phyloP scores from a whole-genome alignment of 2,113 vertebrate species.

The Maccullochella peelii region DNA sequence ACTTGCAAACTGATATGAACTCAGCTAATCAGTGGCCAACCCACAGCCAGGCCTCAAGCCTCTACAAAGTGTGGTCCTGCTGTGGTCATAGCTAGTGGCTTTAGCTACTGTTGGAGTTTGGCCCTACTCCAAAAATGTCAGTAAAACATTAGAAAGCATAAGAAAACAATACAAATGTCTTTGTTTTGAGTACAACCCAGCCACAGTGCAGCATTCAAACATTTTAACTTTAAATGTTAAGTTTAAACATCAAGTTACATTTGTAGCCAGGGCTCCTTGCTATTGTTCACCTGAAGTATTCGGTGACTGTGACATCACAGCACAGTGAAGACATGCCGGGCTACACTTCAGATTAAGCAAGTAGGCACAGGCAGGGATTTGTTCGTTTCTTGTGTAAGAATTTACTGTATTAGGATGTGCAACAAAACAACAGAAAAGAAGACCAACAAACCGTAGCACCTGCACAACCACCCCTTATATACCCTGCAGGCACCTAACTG shows the following conservation, averaged over 20 bases:
- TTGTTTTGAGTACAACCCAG: neutral
- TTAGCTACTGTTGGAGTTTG: neutral
- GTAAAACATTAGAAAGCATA: neutral
- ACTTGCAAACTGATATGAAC: neutral
- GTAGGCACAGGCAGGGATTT: no score
- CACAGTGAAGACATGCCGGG: neutral
- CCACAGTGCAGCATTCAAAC: neutral
- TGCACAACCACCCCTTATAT: neutral
- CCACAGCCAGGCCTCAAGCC: neutral
- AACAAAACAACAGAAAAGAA: no score
- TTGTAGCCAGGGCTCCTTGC: neutral
- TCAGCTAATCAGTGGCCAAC: neutral
- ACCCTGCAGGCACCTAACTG: neutral
- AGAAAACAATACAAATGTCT: neutral
- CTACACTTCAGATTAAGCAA: neutral
- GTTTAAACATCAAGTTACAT: neutral
- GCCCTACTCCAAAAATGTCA: neutral
- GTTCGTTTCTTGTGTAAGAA: rapidly evolving
- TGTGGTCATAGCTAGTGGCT: neutral
- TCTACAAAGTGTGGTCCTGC: neutral
- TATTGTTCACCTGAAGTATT: conserved; percentile 17
- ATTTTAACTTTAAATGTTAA: neutral
- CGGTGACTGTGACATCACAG: neutral
- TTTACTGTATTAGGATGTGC: neutral
- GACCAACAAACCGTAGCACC: rapidly evolving